Evolutionary conservation across 1,140 invertebrate genomes (phyloP), one percentile per base, ranked within the genome.

Genomic region (Elymnias hypermnestra): DNA sequence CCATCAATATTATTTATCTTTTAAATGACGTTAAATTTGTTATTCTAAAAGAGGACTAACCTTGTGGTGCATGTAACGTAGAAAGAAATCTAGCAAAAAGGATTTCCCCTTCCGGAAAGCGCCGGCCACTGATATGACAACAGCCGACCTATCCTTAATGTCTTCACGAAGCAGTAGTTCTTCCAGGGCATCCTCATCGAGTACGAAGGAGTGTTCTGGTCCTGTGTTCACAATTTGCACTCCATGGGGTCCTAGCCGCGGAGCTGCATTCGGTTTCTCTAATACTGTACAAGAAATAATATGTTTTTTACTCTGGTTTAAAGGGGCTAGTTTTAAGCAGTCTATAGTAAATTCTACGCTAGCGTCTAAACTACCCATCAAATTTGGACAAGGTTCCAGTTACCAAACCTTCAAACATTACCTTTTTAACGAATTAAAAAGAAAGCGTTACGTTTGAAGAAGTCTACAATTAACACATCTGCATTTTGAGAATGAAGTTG

Each of bases 51-150:
- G 9, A 25, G 7, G 7, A 8, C 9, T 6, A n/a, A 38, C 79
- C 72, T 76, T 82, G 26, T 79, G 65, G 70, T 92, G 90, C 88
- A 96, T 91, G 81, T 97, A 98, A 59, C 96, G 87, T 1, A 98
- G 89, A 74, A 98, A 97, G 85, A 98, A 98, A 84, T 98, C 94
- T 0, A 97, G 87, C 15, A 97, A 85, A 84, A 97, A 97, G 14
- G 94, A 96, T 87, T 97, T 97, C 57, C 98, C 98, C 87, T 99
- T 99, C 4, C 98, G 89, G 84, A 99, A 99, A 17, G 97, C 97
- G 43, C 98, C 98, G 19, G 94, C 94, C 14, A 99, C 97, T 5
- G 97, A 98, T 0, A 99, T 92, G 23, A 99, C 94, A 19, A 97
- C 96, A 1, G 97, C 93, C 60, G 90, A 89, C 45, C 91, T 79